Base-by-base conservation (phyloP, 2,888 invertebrate species). In the Plebejus anna region DNA sequence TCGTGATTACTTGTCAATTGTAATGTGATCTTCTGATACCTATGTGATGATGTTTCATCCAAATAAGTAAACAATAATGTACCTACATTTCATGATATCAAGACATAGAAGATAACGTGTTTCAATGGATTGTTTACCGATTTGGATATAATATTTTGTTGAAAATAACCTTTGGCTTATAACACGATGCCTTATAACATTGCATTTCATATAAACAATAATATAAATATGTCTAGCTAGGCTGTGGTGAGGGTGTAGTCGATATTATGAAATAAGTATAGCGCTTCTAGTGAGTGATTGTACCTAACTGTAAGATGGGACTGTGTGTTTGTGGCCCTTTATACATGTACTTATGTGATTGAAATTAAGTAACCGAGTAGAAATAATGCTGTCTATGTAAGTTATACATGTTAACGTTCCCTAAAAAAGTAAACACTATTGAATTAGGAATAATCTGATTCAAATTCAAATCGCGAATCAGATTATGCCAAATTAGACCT, bases 191-290 rank as follows among this genome's bases (percentile, higher is more conserved):
- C 73, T 73, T 73, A 72, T 28, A 28, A 51, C 13, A 73, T 55
- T 73, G 47, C 73, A 73, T 51, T 73, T 73, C 73, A 73, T 73
- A 73, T 73, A 73, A 55, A 73, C 73, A 73, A 55, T 73, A 55
- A 55, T 73, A 73, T 32, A 51, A 73, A 73, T 51, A 73, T 36
- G 2, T 47, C 6, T 73, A 73, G 73, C 32, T 32, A 22, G 22
- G 32, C 73, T 73, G 72, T 72, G 72, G 61, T 61, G 61, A 32
- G 32, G 11, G 55, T 55, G 9, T 51, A 72, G 22, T 28, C 51
- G 11, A 32, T 51, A 55, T 13, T 51, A 55, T 13, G 9, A 22
- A 51, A 73, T 55, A 22, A 38, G 42, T 47, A 73, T 55, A 73
- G 32, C 51, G 73, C 16, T 73, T 51, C 32, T 13, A 32, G 32